A percentile compares a stretch with the other conserved stretches of the same genome.
These are phyloP conservation scores for Lobophora halterata DNA, from an alignment of 2,888 invertebrate species.

Conservation along the genomic window DNA sequence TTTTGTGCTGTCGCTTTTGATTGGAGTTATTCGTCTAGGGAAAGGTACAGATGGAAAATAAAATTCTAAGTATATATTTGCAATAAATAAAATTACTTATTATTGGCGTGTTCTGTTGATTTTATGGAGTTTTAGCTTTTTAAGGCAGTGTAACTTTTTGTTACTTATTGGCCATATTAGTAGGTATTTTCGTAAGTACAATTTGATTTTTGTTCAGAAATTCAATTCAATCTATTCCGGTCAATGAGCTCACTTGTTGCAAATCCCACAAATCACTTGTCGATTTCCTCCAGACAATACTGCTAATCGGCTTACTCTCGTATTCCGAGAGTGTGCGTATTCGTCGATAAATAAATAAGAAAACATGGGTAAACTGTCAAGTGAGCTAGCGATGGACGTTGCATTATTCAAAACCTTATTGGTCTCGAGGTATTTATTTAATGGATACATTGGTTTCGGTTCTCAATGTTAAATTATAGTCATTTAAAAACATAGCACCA, in stretches of 20 bases:
- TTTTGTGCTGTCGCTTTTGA: conserved; percentile 28
- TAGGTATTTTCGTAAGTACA: too few relatives aligned
- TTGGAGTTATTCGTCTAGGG: too few relatives aligned
- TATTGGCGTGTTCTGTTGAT: too few relatives aligned
- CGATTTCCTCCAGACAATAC: conserved; percentile 20
- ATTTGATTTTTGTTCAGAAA: too few relatives aligned
- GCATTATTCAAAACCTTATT: conserved; percentile 38
- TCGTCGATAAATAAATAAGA: conserved; percentile 40
- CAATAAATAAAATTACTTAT: too few relatives aligned
- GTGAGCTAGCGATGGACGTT: conserved; percentile 25
- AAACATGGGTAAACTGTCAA: conserved; percentile 32
- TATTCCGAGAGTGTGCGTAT: conserved; percentile 34
- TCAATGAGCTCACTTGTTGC: conserved; percentile 12
- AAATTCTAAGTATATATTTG: too few relatives aligned
- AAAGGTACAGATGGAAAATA: too few relatives aligned
- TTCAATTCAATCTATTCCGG: conserved; percentile 1
- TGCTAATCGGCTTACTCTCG: conserved; percentile 14
- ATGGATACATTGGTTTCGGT: conserved; percentile 5
- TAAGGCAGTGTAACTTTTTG: too few relatives aligned
- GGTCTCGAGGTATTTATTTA: conserved; percentile 4
- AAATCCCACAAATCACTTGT: conserved; percentile 12
- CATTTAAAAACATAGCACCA: too few relatives aligned
- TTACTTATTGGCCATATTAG: too few relatives aligned
- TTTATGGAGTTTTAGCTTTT: too few relatives aligned
- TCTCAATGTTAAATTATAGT: conserved; percentile 6